These are phyloP conservation scores for Lysiphlebus fabarum DNA, from an alignment of 1,140 invertebrate genomes.

Conservation along the genomic window DNA sequence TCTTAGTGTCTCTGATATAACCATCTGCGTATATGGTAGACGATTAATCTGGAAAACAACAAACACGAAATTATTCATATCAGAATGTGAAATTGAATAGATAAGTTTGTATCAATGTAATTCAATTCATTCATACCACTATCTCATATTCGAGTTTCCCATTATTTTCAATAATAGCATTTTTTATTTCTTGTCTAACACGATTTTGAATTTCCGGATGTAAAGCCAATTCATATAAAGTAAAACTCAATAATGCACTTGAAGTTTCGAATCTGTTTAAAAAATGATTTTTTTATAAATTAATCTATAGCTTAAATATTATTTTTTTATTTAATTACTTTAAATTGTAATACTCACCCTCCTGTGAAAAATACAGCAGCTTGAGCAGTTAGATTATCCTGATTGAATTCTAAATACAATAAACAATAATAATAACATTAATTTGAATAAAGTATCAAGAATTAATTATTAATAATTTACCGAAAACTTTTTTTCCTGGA, in stretches of 20 bases:
- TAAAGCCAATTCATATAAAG: conserved; percentile 57
- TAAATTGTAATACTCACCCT: no score
- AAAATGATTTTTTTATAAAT: no score
- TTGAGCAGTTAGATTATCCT: conserved; percentile 36
- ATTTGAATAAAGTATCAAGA: neutral
- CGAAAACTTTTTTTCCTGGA: neutral
- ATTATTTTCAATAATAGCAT: conserved; percentile 42
- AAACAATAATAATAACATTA: neutral
- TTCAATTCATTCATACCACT: no score
- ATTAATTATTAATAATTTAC: neutral
- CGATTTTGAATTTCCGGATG: conserved; percentile 58
- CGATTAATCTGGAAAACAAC: conserved; percentile 33
- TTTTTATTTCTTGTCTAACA: conserved; percentile 54
- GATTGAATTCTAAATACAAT: conserved; percentile 28
- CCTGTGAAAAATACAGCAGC: conserved; percentile 50
- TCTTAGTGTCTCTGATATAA: conserved; percentile 47
- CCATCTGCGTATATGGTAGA: conserved; percentile 32
- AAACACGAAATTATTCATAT: no score
- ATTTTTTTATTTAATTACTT: no score
- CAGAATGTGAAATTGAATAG: no score
- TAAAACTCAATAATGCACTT: conserved; percentile 50
- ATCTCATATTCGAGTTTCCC: conserved; percentile 45
- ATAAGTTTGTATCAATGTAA: no score
- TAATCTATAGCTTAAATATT: no score
- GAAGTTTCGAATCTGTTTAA: conserved; percentile 33